Base-by-base conservation (phyloP, 2,888 invertebrate genomes). In the Hemistola chrysoprasaria region DNA sequence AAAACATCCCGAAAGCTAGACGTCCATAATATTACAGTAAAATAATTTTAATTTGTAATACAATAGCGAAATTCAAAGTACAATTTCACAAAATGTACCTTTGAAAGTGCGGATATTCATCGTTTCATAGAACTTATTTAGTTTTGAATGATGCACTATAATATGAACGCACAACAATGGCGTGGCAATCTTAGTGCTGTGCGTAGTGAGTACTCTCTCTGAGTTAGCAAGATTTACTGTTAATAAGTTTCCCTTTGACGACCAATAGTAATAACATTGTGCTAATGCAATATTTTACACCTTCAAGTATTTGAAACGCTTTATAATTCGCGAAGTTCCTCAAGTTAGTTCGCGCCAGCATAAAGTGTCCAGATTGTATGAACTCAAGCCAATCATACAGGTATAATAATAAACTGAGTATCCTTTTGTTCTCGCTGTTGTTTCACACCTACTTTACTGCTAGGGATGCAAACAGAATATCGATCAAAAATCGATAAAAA, bases 371-470 rank as follows among this genome's bases (percentile, higher is more conserved):
- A 31, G 36, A 40, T 45, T 20, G 37, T 22, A 34, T 34, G 22
- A 28, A 32, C 28, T 40, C 41, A 20, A 38, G 35, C 42, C 50
- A 50, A 53, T 47, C 43, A 48, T 52, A 40, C 36, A 47, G 23
- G 35, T 26, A 44, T 50, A 52, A 50, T 50, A 55, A 53, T 40
- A 62, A 65, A 60, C 59, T 32, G 35, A 57, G 56, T 63, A 71
- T 74, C 68, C 74, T 77, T 79, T 78, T 78, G 77, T 80, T 77
- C 70, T 61, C 59, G 62, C 60, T 71, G 73, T 76, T 80, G 77
- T 77, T 84, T 84, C 78, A 78, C 84, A 84, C 84, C 81, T 81
- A 78, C 79, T 84, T n/a, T 81, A 78, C 66, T 59, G 65, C 66
- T 65, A 68, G 65, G 63, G 58, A 39, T 44, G 38, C 16, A 0